Evolutionary conservation across 1,140 invertebrate genomes (phyloP).

Genomic region (Lepidurus packardi): DNA sequence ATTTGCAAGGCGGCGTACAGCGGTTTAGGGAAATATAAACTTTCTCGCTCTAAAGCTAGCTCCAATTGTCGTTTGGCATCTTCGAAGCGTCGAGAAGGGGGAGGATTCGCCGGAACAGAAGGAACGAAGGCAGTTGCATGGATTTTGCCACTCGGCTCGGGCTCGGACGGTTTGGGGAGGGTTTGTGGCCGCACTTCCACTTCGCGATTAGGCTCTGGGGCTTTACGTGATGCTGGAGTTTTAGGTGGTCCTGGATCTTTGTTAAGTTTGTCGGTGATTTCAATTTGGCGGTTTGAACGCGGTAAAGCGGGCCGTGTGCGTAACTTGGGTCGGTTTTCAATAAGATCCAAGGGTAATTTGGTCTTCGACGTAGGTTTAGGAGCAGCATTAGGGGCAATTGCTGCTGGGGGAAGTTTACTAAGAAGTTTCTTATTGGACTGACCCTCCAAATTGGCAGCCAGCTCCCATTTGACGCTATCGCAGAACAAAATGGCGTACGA

Average conservation of each 20-base stretch:
- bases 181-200: too few species aligned
- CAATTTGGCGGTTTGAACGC: too few species aligned
- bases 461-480: constrained; percentile 28
- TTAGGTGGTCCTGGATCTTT: not conserved
- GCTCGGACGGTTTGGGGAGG: too few species aligned
- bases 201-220: not conserved
- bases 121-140: too few species aligned
- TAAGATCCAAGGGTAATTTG: not conserved
- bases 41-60: not conserved
- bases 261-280: too few species aligned
- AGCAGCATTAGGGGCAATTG: not conserved
- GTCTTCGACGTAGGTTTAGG: not conserved
- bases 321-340: too few species aligned
- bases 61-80: not conserved
- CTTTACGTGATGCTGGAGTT: not conserved
- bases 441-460: not conserved
- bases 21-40: not conserved
- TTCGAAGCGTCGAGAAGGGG: not conserved
- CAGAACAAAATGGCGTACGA: constrained; percentile 27
- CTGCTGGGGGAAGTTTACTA: not conserved
- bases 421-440: not conserved
- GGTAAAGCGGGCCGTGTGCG: too few species aligned
- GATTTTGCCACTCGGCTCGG: too few species aligned
- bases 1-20: not conserved
- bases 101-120: too few species aligned